Base-by-base conservation (phyloP, 2,888 invertebrate genomes). In the Erpobdella octoculata region DNA sequence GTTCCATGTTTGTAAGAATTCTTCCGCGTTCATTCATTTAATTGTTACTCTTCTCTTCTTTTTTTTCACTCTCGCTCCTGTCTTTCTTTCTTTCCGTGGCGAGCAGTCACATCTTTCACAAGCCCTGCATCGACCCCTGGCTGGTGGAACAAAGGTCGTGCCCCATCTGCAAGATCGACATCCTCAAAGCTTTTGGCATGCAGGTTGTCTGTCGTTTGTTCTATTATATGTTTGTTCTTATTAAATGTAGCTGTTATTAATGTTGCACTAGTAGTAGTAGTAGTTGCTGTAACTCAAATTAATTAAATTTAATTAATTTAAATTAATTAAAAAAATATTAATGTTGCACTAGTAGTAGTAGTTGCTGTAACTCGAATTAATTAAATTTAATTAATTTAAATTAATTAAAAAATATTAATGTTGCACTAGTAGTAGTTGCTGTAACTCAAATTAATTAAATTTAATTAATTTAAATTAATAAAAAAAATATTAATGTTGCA, bases 161-260 rank as follows among this genome's bases (percentile, higher is more conserved):
- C 83, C 94, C 94, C 12, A 93, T 95, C 92, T 95, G 94, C 85
- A 94, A 94, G 84, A 89, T 92, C 88, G 94, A 95, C 84, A 94
- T 95, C 78, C 87, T 95, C 74, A 90, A 92, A 76, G 84, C 84
- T n/a, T 85, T 84, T 77, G 85, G 85, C 66, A 79, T 83, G 78
- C 81, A 81, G 78, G 81, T 81, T 12, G 53, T 25, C n/a, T 15
- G 12, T 66, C 33, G 62, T 28, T 9, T 31, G 31, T 31, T n/a
- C 8, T 21, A 15, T 15, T 41, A 41, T 15, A 41, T 15, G 46
- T n/a, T 15, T 41, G 46, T 41, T 41, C 18, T 12, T 41, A 41
- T 41, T 15, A n/a, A 41, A 15, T 41, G n/a, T 3, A 25, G n/a
- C 8, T 53, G n/a, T 53, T 53, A 28, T 53, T 53, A 1, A 6